Evolutionary conservation across 2,888 invertebrate species (phyloP), one percentile per base, ranked within the genome.

Genomic region (Caprella mutica): DNA sequence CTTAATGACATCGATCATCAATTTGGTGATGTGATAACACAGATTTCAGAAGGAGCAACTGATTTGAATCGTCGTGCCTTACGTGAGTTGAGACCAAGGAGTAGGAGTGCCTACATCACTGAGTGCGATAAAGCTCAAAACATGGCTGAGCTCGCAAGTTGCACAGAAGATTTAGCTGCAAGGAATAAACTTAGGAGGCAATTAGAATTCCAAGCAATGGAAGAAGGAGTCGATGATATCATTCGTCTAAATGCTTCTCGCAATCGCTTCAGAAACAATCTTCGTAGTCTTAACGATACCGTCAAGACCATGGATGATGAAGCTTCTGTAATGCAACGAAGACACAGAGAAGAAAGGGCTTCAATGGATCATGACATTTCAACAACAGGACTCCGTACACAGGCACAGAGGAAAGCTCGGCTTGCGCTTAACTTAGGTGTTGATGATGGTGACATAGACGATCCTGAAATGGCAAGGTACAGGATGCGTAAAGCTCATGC

Each of bases 1-100:
- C 33, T 64, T 24, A 27, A 27, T 6, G 35, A 26, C 6, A 35
- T 64, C n/a, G 64, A 64, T 46, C 38, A 58, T 33, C 58, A 60
- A 27, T 55, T 60, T 23, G 64, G 58, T 29, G 43, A 46, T 5
- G 55, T 57, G 3, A 23, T 64, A 5, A 33, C 53, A 39, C 55
- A 58, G 12, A 46, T 64, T 23, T 38, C 60, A 12, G n/a, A 39
- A 5, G 55, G 48, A 17, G 52, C 59, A 46, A 26, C 48, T n/a
- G 59, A 55, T 23, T 46, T 60, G 23, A 58, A 44, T 33, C 14
- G 46, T 27, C 54, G 58, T 12, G 54, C 58, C 23, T 50, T 43
- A 21, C 19, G 30, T 12, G 46, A 44, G 26, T 35, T 35, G 21
- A 6, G n/a, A 2, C 19, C 17, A n/a, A 29, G 48, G 17, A 48